phyloP scores from a whole-genome alignment of 2,113 vertebrate genomes.

The Actinemys pallida region DNA sequence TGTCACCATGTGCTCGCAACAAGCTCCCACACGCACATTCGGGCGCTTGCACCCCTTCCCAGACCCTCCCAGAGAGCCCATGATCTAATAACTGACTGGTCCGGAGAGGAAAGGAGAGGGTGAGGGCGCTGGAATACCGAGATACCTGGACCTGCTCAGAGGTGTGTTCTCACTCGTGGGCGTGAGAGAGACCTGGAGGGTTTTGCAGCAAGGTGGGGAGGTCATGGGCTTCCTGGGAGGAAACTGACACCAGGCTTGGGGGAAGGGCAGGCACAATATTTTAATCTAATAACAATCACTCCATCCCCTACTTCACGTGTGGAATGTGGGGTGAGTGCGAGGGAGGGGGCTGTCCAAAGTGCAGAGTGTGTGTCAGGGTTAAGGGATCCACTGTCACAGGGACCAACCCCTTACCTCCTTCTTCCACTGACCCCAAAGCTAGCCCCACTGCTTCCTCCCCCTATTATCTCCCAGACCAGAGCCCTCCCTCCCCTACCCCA shows the following conservation, averaged over 20 bases:
- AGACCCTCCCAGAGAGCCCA: neutral
- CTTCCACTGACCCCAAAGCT: neutral
- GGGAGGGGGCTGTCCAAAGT: neutral
- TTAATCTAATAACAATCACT: neutral
- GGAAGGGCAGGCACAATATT: neutral
- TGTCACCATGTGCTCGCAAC: neutral
- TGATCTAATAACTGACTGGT: neutral
- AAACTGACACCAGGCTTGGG: neutral
- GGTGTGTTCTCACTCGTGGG: neutral
- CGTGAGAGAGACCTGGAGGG: neutral
- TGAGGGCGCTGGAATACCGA: neutral
- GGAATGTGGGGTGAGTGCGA: neutral
- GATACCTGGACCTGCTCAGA: neutral
- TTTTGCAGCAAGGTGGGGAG: neutral
- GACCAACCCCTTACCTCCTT: neutral
- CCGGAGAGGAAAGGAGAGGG: neutral
- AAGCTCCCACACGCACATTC: neutral
- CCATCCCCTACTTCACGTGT: neutral
- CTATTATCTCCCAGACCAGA: neutral
- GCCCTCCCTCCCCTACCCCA: neutral
- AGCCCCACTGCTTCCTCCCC: neutral
- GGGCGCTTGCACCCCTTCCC: neutral
- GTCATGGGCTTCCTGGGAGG: neutral
- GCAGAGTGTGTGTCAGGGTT: neutral
- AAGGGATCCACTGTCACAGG: neutral